Percentiles rank a stretch among this genome's conserved stretches.
phyloP scores from a whole-genome alignment of 2,797 vertebrate species.

The Myotis findleyi region DNA sequence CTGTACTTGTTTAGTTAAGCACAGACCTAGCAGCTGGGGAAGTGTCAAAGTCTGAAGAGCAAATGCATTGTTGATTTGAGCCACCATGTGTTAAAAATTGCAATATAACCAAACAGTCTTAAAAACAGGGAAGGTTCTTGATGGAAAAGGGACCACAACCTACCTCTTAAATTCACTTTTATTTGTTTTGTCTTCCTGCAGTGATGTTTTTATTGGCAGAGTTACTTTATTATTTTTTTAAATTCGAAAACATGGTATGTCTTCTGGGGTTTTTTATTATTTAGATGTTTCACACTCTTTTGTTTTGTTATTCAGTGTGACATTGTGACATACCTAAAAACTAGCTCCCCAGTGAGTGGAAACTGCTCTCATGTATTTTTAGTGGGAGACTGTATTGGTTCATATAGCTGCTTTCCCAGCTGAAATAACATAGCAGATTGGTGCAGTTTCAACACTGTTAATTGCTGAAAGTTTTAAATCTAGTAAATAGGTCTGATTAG shows the following conservation, averaged over 20 bases:
- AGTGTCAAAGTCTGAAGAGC: constrained; percentile 78
- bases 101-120: constrained; percentile 14
- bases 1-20: constrained; percentile 78
- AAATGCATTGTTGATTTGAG: constrained; percentile 63
- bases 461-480: constrained; percentile 73
- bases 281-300: constrained; percentile 44
- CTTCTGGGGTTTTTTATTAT: constrained; percentile 63
- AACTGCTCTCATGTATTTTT: constrained; percentile 62
- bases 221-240: constrained; percentile 67
- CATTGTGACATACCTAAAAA: constrained; percentile 23
- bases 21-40: constrained; percentile 64
- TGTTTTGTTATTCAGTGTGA: constrained; percentile 27
- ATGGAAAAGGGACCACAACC: background rate
- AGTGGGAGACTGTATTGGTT: constrained; percentile 59
- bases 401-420: constrained; percentile 65
- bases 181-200: constrained; percentile 66
- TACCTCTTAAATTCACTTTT: constrained; percentile 41
- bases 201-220: constrained; percentile 67
- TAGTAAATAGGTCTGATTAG: constrained; percentile 77
- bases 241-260: constrained; percentile 36
- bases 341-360: constrained; percentile 31
- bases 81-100: constrained; percentile 65
- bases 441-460: constrained; percentile 76
- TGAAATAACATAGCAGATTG: constrained; percentile 78
- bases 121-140: constrained; percentile 17